Percentiles rank a stretch among this genome's conserved stretches.
Conservation (phyloP, 2,113 vertebrate species). For the Rattus norvegicus region DNA sequence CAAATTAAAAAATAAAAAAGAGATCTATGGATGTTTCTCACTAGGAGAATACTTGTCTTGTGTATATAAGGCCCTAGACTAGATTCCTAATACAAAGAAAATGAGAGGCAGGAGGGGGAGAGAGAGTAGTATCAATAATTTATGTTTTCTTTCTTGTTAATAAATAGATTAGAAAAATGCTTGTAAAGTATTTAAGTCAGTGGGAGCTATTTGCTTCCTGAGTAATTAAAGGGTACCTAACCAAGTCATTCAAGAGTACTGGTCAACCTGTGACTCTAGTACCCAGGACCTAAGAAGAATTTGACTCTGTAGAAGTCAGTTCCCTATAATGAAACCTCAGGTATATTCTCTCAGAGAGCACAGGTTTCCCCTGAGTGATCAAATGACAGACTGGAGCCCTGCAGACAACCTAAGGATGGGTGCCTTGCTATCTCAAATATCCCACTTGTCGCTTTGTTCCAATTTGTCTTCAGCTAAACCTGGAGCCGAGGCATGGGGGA, state of each 20-base stretch:
- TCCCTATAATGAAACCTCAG: neutral
- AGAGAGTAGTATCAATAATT: neutral
- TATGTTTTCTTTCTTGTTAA: accelerated
- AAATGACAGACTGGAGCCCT: accelerated
- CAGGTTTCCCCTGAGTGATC: neutral
- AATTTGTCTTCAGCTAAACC: neutral
- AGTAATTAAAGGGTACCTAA: neutral
- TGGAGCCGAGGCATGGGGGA: neutral
- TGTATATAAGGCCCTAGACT: neutral
- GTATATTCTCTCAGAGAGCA: neutral
- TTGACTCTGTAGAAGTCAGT: neutral
- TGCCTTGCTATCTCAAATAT: neutral
- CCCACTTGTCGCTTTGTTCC: neutral
- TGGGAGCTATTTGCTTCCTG: neutral
- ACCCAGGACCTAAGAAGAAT: neutral
- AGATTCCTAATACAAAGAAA: neutral
- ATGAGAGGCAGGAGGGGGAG: neutral
- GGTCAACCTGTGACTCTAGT: neutral
- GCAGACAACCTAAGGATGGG: neutral
- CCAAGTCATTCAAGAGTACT: neutral
- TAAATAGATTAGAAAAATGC: neutral
- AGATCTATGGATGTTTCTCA: neutral
- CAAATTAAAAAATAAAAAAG: neutral
- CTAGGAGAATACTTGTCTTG: neutral
- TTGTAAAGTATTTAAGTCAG: neutral